These are phyloP conservation scores for Nezara viridula DNA, from an alignment of 2,888 invertebrate genomes.

Conservation along the genomic window DNA sequence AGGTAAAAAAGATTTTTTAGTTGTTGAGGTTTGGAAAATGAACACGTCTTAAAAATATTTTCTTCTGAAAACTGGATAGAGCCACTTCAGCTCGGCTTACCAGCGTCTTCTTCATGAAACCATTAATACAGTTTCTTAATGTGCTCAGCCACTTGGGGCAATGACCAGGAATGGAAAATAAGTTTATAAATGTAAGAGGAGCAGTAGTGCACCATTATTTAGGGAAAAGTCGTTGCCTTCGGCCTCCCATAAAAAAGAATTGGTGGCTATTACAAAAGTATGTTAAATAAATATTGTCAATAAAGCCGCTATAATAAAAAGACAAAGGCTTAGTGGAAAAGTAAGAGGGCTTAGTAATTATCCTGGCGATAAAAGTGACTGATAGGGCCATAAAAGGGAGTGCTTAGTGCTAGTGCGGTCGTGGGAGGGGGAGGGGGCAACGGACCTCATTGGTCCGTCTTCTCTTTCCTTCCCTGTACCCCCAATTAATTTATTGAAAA, in stretches of 20 bases:
- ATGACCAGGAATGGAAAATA: no score
- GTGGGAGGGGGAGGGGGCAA: no score
- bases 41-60: no score
- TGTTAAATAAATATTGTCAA: slow-evolving; percentile 40
- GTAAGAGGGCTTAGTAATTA: slow-evolving; percentile 36
- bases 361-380: slow-evolving; percentile 44
- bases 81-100: no score
- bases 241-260: not conserved
- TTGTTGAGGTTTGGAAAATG: no score
- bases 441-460: not conserved
- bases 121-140: no score
- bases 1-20: no score
- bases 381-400: slow-evolving; percentile 41
- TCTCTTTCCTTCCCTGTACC: not conserved
- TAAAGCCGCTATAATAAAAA: not conserved
- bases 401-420: not conserved
- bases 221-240: not conserved
- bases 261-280: not conserved
- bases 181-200: no score
- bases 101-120: no score
- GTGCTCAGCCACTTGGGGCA: no score
- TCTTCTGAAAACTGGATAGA: no score
- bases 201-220: no score
- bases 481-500: not conserved
- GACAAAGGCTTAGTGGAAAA: slow-evolving; percentile 24